Conservation (phyloP, 2,888 invertebrate species). For the Lucinisca nassula region DNA sequence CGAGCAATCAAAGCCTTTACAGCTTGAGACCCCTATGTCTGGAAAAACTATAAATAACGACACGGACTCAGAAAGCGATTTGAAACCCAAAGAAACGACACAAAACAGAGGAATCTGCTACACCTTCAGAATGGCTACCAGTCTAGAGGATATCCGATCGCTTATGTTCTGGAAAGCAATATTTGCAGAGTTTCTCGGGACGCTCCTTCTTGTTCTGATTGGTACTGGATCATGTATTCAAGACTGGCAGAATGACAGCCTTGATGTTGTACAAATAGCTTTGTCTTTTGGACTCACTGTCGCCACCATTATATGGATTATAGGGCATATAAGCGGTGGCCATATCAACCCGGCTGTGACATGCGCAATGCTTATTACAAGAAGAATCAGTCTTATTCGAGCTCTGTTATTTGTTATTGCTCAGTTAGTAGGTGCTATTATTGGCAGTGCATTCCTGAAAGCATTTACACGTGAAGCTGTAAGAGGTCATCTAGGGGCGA, state of each 20-base stretch:
- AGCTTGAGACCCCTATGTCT: no score
- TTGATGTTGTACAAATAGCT: conserved; percentile 91
- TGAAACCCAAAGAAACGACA: background rate
- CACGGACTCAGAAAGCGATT: background rate
- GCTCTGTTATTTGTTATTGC: conserved; percentile 95
- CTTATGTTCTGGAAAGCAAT: conserved; percentile 92
- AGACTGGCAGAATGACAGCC: conserved; percentile 20
- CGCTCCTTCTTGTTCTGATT: conserved; percentile 94
- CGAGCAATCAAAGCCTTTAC: no score
- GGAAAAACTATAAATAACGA: background rate
- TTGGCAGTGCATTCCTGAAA: conserved; percentile 96
- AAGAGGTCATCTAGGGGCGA: conserved; percentile 97
- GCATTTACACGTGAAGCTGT: conserved; percentile 87
- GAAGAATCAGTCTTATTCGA: conserved; percentile 93
- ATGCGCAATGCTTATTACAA: conserved; percentile 92
- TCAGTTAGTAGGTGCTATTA: conserved; percentile 97
- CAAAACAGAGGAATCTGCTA: background rate
- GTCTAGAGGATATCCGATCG: conserved; percentile 76
- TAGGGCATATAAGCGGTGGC: conserved; percentile 95
- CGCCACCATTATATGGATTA: conserved; percentile 93
- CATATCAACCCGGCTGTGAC: conserved; percentile 88
- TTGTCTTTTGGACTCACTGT: conserved; percentile 96
- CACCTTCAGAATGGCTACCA: conserved; percentile 62
- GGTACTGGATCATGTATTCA: conserved; percentile 92
- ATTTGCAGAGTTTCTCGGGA: conserved; percentile 95